These are phyloP conservation scores for Takifugu flavidus DNA, from an alignment of 2,113 vertebrate genomes.

Conservation along the genomic window DNA sequence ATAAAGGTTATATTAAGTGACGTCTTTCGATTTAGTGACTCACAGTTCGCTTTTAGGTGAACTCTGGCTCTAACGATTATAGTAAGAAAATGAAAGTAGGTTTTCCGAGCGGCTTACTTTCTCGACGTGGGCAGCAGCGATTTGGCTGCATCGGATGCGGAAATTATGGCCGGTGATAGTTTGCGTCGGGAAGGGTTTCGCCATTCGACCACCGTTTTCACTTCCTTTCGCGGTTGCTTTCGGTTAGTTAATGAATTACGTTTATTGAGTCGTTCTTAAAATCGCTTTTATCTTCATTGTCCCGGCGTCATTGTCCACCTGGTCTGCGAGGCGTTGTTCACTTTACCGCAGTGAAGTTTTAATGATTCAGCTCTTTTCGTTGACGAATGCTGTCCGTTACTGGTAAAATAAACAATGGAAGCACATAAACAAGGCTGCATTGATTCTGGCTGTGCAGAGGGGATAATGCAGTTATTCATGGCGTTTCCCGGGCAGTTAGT, in stretches of 20 bases:
- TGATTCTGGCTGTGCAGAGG: constrained; percentile 28
- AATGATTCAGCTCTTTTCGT: constrained; percentile 78
- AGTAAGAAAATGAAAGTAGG: background rate
- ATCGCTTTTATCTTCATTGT: background rate
- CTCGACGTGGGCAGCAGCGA: background rate
- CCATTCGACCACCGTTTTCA: constrained; percentile 43
- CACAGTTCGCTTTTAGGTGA: background rate
- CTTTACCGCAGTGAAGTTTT: constrained; percentile 68
- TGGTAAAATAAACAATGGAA: constrained; percentile 47
- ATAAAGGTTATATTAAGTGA: background rate
- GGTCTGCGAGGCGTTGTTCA: constrained; percentile 35
- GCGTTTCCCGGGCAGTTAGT: constrained; percentile 39
- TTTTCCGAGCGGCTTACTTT: background rate
- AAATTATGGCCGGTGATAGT: constrained; percentile 34
- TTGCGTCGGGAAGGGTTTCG: background rate
- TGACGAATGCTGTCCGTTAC: constrained; percentile 28
- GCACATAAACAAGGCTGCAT: constrained; percentile 53
- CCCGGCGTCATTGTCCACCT: constrained; percentile 26
- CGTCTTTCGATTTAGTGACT: background rate
- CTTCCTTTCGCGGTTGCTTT: background rate
- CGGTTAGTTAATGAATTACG: background rate
- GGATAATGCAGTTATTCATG: constrained; percentile 60
- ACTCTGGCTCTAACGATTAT: background rate
- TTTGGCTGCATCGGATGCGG: constrained; percentile 46
- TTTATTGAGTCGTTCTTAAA: background rate